Conservation (phyloP, 2,113 vertebrate genomes). For the Vimba vimba region DNA sequence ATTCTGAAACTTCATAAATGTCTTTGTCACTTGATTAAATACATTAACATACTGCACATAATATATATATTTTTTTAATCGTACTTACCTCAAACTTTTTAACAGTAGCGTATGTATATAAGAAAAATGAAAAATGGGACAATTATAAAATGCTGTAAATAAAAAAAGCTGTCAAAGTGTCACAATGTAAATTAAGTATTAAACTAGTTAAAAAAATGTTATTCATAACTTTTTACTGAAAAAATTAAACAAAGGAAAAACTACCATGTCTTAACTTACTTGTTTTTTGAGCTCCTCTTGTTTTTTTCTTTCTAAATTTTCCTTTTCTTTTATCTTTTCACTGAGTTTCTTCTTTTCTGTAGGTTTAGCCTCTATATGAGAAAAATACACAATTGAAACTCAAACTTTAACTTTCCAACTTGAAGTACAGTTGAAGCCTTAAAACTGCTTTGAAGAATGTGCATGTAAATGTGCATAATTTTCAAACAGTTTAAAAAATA, state of each 20-base stretch:
- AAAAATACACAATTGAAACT: neutral
- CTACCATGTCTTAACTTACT: slow-evolving; percentile 67
- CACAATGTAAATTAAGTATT: neutral
- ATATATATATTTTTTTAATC: no score
- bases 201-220: neutral
- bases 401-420: neutral
- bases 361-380: slow-evolving; percentile 82
- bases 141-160: neutral
- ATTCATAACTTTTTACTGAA: neutral
- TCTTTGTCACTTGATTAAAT: no score
- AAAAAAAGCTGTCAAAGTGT: neutral
- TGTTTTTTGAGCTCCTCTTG: slow-evolving; percentile 83
- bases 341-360: slow-evolving; percentile 95
- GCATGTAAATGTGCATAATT: neutral
- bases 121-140: neutral
- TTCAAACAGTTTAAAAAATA: neutral
- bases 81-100: neutral
- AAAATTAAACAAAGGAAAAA: neutral
- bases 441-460: neutral
- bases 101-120: neutral
- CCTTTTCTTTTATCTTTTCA: slow-evolving; percentile 97
- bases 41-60: neutral
- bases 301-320: slow-evolving; percentile 88
- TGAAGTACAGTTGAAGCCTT: neutral
- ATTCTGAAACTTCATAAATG: no score